Conservation (phyloP, 2,113 vertebrate species). For the Paracanthobrama guichenoti region DNA sequence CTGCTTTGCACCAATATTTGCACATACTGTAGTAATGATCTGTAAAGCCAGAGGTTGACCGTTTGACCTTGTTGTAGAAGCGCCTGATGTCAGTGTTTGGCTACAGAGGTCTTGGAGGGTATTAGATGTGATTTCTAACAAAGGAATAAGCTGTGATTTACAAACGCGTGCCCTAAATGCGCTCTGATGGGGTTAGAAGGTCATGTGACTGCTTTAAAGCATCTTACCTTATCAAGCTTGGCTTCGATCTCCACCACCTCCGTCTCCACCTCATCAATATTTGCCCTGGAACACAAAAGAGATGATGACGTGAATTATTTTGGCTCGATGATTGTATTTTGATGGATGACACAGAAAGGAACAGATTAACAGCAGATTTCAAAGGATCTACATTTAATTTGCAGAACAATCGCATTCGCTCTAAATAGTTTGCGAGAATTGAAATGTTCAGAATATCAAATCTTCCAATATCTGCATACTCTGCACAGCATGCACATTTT, state of each 20-base stretch:
- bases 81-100: constrained; percentile 10
- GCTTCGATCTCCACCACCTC: constrained; percentile 97
- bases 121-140: constrained; percentile 2
- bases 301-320: constrained; percentile 31
- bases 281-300: constrained; percentile 82
- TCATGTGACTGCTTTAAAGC: background rate
- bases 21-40: background rate
- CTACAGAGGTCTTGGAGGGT: background rate
- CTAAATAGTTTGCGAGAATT: background rate
- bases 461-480: too few species aligned
- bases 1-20: background rate
- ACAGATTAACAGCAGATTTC: background rate
- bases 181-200: background rate
- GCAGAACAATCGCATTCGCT: background rate
- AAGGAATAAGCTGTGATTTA: background rate
- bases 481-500: too few species aligned
- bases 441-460: too few species aligned
- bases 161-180: background rate
- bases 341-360: background rate
- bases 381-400: background rate
- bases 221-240: constrained; percentile 93
- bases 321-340: background rate
- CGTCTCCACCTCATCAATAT: constrained; percentile 95
- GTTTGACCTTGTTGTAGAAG: constrained; percentile 1
- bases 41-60: constrained; percentile 15